phyloP scores from a whole-genome alignment of 2,113 vertebrate species.

The Takifugu flavidus region DNA sequence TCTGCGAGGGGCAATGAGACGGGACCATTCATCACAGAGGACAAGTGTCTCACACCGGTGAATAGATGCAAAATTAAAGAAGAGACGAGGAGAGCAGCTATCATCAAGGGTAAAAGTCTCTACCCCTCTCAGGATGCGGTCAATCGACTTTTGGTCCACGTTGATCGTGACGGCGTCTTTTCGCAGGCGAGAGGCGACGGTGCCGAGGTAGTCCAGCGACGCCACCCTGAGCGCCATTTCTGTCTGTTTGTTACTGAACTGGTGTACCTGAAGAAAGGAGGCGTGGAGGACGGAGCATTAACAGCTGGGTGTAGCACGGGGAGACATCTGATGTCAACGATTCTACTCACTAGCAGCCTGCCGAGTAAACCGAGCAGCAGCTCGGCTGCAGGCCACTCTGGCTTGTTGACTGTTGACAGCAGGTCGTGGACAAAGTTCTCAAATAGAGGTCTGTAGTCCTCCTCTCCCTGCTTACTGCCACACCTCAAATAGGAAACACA shows the following conservation, averaged over 20 bases:
- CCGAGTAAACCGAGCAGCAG: conserved; percentile 94
- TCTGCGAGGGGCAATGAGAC: conserved; percentile 37
- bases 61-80: neutral
- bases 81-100: neutral
- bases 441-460: conserved; percentile 96
- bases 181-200: conserved; percentile 90
- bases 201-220: conserved; percentile 97
- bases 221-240: conserved; percentile 98
- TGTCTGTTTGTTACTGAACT: conserved; percentile 98
- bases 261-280: conserved; percentile 83
- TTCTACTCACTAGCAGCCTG: conserved; percentile 85
- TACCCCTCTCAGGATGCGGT: conserved; percentile 92
- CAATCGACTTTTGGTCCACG: conserved; percentile 93
- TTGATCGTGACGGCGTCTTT: conserved; percentile 95
- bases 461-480: conserved; percentile 98
- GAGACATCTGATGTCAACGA: neutral
- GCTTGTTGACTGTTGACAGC: conserved; percentile 94
- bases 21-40: neutral
- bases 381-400: conserved; percentile 97
- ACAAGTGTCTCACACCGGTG: too few species aligned
- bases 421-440: conserved; percentile 99
- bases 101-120: neutral
- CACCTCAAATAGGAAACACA: conserved; percentile 74
- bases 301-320: neutral
- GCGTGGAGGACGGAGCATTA: neutral